Evolutionary conservation across 2,888 invertebrate species (phyloP).

Genomic region (Junonia oenone): DNA sequence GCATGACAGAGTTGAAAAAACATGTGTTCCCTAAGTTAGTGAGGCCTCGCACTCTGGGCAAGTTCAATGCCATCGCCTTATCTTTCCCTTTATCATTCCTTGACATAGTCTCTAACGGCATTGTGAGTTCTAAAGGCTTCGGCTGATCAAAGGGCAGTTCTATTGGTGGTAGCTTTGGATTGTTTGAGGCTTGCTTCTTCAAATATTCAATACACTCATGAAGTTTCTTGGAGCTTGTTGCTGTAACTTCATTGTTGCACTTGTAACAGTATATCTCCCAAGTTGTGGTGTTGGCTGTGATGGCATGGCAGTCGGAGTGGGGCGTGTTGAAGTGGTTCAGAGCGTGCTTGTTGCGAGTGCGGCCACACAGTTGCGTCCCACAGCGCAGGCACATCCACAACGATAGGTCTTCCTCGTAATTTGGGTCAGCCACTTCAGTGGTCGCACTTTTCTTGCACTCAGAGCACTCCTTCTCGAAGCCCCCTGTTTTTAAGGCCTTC

Average conservation of each 20-base stretch:
- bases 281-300: slow-evolving; percentile 84
- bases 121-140: slow-evolving; percentile 39
- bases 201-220: slow-evolving; percentile 87
- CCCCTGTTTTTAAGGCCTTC: slow-evolving; percentile 74
- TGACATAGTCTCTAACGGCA: slow-evolving; percentile 40
- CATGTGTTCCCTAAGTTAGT: slow-evolving; percentile 97
- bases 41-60: slow-evolving; percentile 87
- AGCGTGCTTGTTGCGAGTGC: slow-evolving; percentile 84
- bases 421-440: slow-evolving; percentile 59
- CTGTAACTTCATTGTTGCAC: slow-evolving; percentile 85
- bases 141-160: slow-evolving; percentile 39
- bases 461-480: slow-evolving; percentile 77
- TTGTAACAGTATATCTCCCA: slow-evolving; percentile 90
- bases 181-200: slow-evolving; percentile 74
- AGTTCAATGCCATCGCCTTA: slow-evolving; percentile 47
- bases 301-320: slow-evolving; percentile 86
- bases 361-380: slow-evolving; percentile 87
- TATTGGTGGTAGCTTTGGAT: slow-evolving; percentile 57
- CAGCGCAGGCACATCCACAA: slow-evolving; percentile 91
- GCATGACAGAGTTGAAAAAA: slow-evolving; percentile 97
- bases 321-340: slow-evolving; percentile 86
- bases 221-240: slow-evolving; percentile 82
- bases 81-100: slow-evolving; percentile 62
- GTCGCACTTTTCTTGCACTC: slow-evolving; percentile 77
- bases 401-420: slow-evolving; percentile 72